These are phyloP conservation scores for Oncorhynchus nerka DNA, from an alignment of 2,113 vertebrate genomes.

Conservation along the genomic window DNA sequence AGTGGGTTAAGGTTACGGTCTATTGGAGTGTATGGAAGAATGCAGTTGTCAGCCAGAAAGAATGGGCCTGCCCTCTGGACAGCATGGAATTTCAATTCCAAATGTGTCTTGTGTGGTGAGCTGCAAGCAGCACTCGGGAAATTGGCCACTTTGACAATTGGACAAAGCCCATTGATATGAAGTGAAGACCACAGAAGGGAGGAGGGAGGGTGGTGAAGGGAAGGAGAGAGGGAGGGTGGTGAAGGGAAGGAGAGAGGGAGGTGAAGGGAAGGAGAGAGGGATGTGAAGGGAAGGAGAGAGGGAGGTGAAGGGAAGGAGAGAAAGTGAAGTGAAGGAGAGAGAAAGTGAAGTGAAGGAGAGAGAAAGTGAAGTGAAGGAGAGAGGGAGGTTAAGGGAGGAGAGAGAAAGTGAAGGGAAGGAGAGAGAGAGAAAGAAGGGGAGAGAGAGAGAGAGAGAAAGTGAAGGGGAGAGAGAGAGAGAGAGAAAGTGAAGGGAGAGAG, in stretches of 20 bases:
- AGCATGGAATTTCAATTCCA: constrained; percentile 37
- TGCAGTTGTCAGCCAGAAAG: constrained; percentile 47
- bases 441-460: too few species aligned
- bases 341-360: neutral
- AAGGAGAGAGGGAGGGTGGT: too few species aligned
- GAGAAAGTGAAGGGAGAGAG: too few species aligned
- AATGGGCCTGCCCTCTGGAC: constrained; percentile 32
- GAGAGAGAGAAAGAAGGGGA: too few species aligned
- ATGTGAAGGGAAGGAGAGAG: too few species aligned
- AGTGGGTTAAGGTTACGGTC: too few species aligned
- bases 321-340: too few species aligned
- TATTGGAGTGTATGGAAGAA: constrained; percentile 44
- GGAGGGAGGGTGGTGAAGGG: neutral
- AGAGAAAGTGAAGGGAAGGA: too few species aligned
- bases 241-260: too few species aligned
- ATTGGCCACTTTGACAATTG: constrained; percentile 31
- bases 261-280: too few species aligned
- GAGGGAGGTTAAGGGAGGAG: too few species aligned
- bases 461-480: neutral
- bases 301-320: too few species aligned
- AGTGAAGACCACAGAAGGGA: constrained; percentile 1
- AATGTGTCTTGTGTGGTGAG: constrained; percentile 24
- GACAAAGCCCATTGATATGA: neutral
- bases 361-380: neutral
- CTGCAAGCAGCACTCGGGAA: constrained; percentile 30